A percentile compares a stretch with the other conserved stretches of the same genome.
Conservation (phyloP, 35 echinoderm and acorn worm genomes). For the Apostichopus japonicus region DNA sequence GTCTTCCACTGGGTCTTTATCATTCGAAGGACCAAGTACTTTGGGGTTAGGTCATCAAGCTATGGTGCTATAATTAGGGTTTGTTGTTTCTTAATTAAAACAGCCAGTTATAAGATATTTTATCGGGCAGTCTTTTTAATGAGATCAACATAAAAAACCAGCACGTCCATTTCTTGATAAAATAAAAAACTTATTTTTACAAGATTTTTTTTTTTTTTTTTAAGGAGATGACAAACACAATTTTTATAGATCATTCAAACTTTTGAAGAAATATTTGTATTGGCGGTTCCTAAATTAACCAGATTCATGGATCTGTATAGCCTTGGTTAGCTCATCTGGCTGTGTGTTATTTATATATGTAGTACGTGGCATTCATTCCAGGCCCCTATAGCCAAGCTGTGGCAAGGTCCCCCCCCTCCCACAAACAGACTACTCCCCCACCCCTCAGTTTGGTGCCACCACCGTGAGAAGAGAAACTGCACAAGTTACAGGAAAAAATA, state of each 20-base stretch:
- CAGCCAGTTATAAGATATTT: no score
- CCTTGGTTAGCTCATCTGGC: neutral
- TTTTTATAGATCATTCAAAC: neutral
- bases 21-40: conserved; percentile 38
- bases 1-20: conserved; percentile 48
- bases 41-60: conserved; percentile 35
- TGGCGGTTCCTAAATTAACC: neutral
- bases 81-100: neutral
- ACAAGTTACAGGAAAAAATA: no score
- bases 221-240: neutral
- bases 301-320: neutral
- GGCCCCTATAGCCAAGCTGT: no score
- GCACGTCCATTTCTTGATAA: conserved; percentile 6
- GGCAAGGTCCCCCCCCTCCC: no score
- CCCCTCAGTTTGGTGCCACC: no score
- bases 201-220: neutral
- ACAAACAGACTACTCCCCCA: no score
- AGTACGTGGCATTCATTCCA: no score
- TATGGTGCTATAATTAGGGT: conserved; percentile 37
- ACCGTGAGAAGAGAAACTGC: no score
- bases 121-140: no score
- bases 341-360: no score
- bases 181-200: conserved; percentile 1
- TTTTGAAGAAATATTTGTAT: neutral
- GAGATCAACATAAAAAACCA: neutral